Evolutionary conservation across 2,113 vertebrate genomes (phyloP).

Genomic region (Oplegnathus fasciatus): DNA sequence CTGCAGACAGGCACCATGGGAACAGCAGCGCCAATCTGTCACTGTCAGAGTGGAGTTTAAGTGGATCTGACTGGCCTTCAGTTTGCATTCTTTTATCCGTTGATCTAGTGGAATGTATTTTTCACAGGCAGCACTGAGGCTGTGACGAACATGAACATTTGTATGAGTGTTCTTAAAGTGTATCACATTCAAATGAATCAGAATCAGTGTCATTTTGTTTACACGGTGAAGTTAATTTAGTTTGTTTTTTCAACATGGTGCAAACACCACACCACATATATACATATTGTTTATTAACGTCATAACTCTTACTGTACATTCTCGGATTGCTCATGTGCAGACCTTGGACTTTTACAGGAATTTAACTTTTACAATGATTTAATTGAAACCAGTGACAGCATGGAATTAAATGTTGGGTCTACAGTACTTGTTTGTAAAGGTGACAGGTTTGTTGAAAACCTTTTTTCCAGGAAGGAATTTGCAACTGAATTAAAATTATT

Average conservation of each 20-base stretch:
- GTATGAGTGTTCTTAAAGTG: neutral
- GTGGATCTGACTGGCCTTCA: conserved; percentile 33
- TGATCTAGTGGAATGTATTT: conserved; percentile 14
- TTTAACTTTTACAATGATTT: too few species aligned
- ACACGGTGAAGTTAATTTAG: neutral
- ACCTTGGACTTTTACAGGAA: too few species aligned
- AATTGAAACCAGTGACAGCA: too few species aligned
- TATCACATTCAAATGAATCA: neutral
- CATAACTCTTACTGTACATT: too few species aligned
- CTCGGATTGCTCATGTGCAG: too few species aligned
- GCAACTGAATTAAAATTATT: too few species aligned
- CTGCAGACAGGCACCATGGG: conserved; percentile 17
- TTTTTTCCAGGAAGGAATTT: too few species aligned
- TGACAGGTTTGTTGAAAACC: too few species aligned
- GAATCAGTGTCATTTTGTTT: neutral
- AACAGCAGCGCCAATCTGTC: conserved; percentile 47
- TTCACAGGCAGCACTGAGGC: neutral
- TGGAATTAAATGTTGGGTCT: too few species aligned
- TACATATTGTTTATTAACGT: too few species aligned
- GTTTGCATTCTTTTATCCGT: conserved; percentile 8
- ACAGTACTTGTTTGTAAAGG: too few species aligned
- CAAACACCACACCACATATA: too few species aligned
- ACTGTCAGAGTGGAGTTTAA: conserved; percentile 24
- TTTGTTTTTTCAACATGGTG: neutral
- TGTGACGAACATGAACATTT: neutral